Percentiles rank a stretch among this genome's conserved stretches.
Evolutionary conservation across 2,113 vertebrate genomes (phyloP).

Genomic region (Deroptyus accipitrinus): DNA sequence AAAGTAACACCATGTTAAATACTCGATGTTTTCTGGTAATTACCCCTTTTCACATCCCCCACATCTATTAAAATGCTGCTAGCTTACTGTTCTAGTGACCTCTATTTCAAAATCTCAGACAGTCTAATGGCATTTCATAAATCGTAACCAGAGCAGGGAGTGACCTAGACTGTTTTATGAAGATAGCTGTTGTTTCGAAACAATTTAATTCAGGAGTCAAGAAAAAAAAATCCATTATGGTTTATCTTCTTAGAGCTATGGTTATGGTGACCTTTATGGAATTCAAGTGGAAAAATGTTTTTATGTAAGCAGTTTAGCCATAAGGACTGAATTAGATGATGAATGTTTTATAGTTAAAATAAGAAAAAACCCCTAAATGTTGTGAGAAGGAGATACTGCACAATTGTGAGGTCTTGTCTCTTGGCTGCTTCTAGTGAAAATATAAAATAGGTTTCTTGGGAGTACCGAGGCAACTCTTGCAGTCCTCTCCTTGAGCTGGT

Average conservation of each 20-base stretch:
- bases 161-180: background rate
- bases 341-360: background rate
- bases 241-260: background rate
- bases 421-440: background rate
- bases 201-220: background rate
- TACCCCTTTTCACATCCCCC: background rate
- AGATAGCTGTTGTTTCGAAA: background rate
- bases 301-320: background rate
- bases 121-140: background rate
- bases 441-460: background rate
- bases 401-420: background rate
- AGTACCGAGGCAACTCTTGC: background rate
- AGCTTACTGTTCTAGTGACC: background rate
- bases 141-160: background rate
- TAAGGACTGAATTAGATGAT: background rate
- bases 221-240: background rate
- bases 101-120: background rate
- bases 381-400: background rate
- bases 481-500: background rate
- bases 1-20: background rate
- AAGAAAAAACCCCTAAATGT: background rate
- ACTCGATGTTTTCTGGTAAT: background rate
- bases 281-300: background rate
- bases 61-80: background rate
- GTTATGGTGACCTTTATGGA: background rate